These are phyloP conservation scores for Molossus molossus DNA, from an alignment of 2,797 vertebrate species.

Conservation along the genomic window DNA sequence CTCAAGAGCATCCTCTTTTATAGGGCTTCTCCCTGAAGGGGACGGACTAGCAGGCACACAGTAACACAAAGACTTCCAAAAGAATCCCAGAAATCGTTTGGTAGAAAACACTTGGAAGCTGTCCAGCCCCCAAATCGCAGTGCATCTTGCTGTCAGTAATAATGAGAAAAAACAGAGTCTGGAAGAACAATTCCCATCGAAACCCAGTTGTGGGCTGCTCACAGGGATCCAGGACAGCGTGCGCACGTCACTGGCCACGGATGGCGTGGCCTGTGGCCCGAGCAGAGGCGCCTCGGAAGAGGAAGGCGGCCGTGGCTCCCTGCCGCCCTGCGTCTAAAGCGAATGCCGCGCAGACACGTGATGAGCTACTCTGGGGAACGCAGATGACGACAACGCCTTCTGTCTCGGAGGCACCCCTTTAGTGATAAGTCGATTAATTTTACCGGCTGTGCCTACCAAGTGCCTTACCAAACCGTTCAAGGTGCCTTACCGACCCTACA, in stretches of 20 bases:
- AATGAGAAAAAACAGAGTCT: background rate
- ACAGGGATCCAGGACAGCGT: background rate
- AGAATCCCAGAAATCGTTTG: background rate
- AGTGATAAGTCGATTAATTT: constrained; percentile 76
- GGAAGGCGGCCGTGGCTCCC: background rate
- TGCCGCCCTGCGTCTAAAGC: background rate
- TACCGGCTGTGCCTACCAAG: constrained; percentile 54
- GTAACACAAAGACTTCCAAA: constrained; percentile 2
- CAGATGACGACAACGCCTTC: background rate
- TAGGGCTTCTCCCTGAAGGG: background rate
- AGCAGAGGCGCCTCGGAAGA: background rate
- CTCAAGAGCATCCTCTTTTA: background rate
- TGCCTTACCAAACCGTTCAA: constrained; percentile 68
- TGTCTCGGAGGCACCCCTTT: constrained; percentile 57
- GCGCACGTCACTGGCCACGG: background rate
- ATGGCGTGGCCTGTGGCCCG: background rate
- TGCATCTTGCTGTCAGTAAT: background rate
- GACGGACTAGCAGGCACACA: background rate
- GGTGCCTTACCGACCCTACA: constrained; percentile 56
- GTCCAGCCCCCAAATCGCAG: background rate
- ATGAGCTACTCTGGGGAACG: background rate
- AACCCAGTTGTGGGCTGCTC: background rate
- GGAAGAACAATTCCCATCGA: background rate
- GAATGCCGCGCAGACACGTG: background rate
- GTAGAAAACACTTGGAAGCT: background rate